Base-by-base conservation (phyloP, 2,113 vertebrate species). In the Callithrix jacchus region DNA sequence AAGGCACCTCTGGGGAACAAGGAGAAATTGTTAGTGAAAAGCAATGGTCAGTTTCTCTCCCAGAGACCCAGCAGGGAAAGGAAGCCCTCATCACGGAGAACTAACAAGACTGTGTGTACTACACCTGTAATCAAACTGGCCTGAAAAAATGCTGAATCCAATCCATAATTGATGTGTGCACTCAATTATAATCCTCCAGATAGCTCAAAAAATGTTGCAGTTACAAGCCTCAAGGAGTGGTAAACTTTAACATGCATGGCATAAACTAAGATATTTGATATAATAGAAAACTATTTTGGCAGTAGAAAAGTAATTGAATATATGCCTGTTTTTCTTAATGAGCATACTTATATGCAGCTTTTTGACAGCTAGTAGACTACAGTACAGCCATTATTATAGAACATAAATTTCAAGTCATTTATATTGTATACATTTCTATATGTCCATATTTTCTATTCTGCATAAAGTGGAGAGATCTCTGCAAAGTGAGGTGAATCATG, bases 21-120 rank as follows among this genome's bases (percentile, higher is more conserved):
- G 98, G 97, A 99, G 99, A 99, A 99, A 99, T 99, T 99, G 99
- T 99, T 99, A 99, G 99, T 96, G 98, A 98, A 98, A 99, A 98
- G 99, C 99, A 98, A 98, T 99, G 99, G 99, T 99, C 99, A 99
- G 99, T 98, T 98, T 98, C 97, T 98, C 98, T 96, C 97, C 95
- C 92, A 95, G 97, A 98, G 96, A 94, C 56, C 97, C 98, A 97
- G 98, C 95, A 97, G 98, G 98, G 98, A 98, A 98, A 98, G 97
- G 98, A 98, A 98, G 98, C 98, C 95, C 98, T 98, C 98, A 97
- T 98, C 98, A 97, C 81, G 5, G 95, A 98, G 97, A 98, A 98
- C 98, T 98, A 99, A 99, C 98, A 98, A 99, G 98, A 96, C 98
- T 97, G 97, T 89, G 93, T 98, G 98, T 98, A 97, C 98, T 98